These are phyloP conservation scores for Heptranchias perlo DNA, from an alignment of 2,113 vertebrate genomes.

Conservation along the genomic window DNA sequence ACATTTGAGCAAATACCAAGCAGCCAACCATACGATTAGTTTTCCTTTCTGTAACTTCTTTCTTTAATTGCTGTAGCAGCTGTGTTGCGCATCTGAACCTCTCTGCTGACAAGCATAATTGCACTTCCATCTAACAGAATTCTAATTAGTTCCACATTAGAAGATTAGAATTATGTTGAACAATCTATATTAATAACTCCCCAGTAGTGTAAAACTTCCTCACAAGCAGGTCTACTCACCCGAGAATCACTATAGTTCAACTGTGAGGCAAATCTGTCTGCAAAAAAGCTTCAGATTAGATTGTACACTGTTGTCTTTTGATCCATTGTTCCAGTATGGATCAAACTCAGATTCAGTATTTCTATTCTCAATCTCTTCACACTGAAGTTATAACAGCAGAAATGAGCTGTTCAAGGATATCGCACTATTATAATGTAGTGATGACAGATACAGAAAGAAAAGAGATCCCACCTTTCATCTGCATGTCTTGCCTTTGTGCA, in stretches of 20 bases:
- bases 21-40: neutral
- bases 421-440: neutral
- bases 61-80: slow-evolving; percentile 21
- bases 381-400: neutral
- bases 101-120: slow-evolving; percentile 31
- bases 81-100: neutral
- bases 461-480: neutral
- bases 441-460: neutral
- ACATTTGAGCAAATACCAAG: neutral
- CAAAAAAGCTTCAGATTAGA: neutral
- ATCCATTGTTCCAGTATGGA: neutral
- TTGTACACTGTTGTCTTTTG: neutral
- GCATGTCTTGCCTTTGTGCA: neutral
- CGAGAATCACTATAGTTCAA: neutral
- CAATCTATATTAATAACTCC: neutral
- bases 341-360: neutral
- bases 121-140: slow-evolving; percentile 9
- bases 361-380: neutral
- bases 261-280: neutral
- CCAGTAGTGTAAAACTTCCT: neutral
- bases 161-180: slow-evolving; percentile 10
- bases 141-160: slow-evolving; percentile 34
- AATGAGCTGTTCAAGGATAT: neutral
- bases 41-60: slow-evolving; percentile 9
- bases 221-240: neutral